These are phyloP conservation scores for Brassicogethes aeneus DNA, from an alignment of 2,888 invertebrate species.

Conservation along the genomic window DNA sequence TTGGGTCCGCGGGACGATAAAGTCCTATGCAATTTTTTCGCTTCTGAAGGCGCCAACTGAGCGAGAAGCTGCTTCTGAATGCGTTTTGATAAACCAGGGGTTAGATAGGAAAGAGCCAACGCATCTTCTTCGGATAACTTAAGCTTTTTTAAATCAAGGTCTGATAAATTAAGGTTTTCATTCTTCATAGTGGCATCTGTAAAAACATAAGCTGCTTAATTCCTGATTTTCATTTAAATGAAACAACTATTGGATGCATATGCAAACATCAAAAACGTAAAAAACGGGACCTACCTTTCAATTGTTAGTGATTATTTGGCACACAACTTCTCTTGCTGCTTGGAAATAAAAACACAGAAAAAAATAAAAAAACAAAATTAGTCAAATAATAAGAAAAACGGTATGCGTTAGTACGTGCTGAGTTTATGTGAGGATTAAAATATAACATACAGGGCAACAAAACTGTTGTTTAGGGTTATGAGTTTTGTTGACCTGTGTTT, in stretches of 20 bases:
- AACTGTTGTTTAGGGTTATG: too few species aligned
- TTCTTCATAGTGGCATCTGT: slow-evolving; percentile 33
- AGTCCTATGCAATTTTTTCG: slow-evolving; percentile 56
- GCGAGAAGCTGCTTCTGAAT: slow-evolving; percentile 63
- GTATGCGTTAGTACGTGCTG: slow-evolving; percentile 10
- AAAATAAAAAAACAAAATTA: slow-evolving; percentile 35
- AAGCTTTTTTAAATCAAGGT: slow-evolving; percentile 58
- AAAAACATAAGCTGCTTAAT: slow-evolving; percentile 18
- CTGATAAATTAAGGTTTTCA: slow-evolving; percentile 41
- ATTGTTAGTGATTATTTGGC: slow-evolving; percentile 36
- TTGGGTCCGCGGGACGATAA: slow-evolving; percentile 43
- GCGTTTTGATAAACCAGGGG: slow-evolving; percentile 61
- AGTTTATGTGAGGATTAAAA: too few species aligned
- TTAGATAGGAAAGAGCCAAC: slow-evolving; percentile 58
- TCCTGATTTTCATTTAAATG: too few species aligned
- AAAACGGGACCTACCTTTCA: slow-evolving; percentile 31
- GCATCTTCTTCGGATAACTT: slow-evolving; percentile 62
- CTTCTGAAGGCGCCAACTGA: slow-evolving; percentile 61
- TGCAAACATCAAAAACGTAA: too few species aligned
- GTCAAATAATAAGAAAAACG: slow-evolving; percentile 44
- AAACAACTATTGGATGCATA: too few species aligned
- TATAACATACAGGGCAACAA: too few species aligned
- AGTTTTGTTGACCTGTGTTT: too few species aligned
- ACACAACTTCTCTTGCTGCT: slow-evolving; percentile 38
- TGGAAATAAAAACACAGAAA: slow-evolving; percentile 26